phyloP scores from a whole-genome alignment of 1,140 invertebrate species.

The Brachionus paranguensis region DNA sequence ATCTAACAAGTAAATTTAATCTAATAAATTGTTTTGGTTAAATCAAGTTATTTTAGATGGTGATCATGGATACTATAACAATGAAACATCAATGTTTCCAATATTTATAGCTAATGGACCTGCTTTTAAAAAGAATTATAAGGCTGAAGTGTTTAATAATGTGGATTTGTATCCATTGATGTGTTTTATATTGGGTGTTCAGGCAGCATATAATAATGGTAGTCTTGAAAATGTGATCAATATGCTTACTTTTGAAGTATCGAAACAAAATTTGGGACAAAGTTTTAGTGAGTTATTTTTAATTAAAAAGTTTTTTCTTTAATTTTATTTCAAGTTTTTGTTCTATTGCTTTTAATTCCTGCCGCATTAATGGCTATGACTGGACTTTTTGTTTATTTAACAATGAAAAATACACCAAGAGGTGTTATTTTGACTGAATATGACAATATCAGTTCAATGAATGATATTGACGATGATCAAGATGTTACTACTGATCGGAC shows the following conservation, averaged over 20 bases:
- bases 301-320: background rate
- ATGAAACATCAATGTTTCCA: constrained; percentile 61
- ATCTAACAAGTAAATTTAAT: background rate
- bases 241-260: constrained; percentile 18
- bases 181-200: constrained; percentile 21
- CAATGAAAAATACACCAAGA: constrained; percentile 25
- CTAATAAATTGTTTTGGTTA: background rate
- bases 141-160: constrained; percentile 60
- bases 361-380: background rate
- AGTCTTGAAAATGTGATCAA: constrained; percentile 20
- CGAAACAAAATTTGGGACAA: background rate
- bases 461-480: background rate
- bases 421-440: background rate
- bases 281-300: background rate
- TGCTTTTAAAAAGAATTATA: constrained; percentile 58
- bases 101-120: constrained; percentile 67
- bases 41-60: constrained; percentile 50
- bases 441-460: background rate
- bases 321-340: background rate
- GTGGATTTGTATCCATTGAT: constrained; percentile 63
- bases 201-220: background rate
- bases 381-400: constrained; percentile 2
- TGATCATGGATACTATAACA: constrained; percentile 65
- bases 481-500: background rate
- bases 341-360: constrained; percentile 11